phyloP scores from a whole-genome alignment of 1,140 invertebrate genomes.

The Zaprionus lachaisei region DNA sequence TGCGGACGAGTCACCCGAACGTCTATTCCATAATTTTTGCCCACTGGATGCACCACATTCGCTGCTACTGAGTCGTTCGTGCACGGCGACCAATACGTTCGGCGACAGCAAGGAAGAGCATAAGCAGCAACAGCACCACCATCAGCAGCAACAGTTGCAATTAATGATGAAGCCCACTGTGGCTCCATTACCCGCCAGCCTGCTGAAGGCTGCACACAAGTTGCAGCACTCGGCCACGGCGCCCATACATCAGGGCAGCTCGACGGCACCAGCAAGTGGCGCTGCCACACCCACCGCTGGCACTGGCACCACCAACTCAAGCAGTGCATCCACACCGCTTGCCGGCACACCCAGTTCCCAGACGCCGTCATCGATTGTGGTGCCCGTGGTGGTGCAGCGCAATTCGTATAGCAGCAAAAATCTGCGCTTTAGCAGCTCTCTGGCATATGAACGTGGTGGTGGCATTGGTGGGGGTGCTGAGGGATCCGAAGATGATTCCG shows the following conservation, averaged over 20 bases:
- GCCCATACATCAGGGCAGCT: constrained; percentile 73
- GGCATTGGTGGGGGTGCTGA: constrained; percentile 33
- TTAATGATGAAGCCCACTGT: constrained; percentile 43
- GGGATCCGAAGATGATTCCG: constrained; percentile 80
- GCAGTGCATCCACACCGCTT: constrained; percentile 46
- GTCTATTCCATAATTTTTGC: constrained; percentile 75
- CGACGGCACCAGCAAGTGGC: constrained; percentile 69
- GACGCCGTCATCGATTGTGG: constrained; percentile 4
- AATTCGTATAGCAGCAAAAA: constrained; percentile 58
- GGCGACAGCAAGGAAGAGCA: constrained; percentile 29
- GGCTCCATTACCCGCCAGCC: constrained; percentile 51
- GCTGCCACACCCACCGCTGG: constrained; percentile 70
- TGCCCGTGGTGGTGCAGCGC: constrained; percentile 19
- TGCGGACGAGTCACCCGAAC: constrained; percentile 86
- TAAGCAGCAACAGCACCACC: neutral
- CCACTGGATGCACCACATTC: constrained; percentile 69
- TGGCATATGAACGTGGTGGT: constrained; percentile 47
- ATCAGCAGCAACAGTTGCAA: constrained; percentile 16
- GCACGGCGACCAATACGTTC: constrained; percentile 74
- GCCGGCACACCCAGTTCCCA: constrained; percentile 38
- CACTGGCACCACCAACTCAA: constrained; percentile 34
- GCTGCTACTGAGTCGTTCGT: constrained; percentile 70
- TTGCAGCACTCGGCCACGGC: constrained; percentile 79
- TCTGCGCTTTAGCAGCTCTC: constrained; percentile 58
- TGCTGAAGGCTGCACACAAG: constrained; percentile 72